Evolutionary conservation across 2,113 vertebrate genomes (phyloP), one percentile per base, ranked within the genome.

Genomic region (Bettongia penicillata): DNA sequence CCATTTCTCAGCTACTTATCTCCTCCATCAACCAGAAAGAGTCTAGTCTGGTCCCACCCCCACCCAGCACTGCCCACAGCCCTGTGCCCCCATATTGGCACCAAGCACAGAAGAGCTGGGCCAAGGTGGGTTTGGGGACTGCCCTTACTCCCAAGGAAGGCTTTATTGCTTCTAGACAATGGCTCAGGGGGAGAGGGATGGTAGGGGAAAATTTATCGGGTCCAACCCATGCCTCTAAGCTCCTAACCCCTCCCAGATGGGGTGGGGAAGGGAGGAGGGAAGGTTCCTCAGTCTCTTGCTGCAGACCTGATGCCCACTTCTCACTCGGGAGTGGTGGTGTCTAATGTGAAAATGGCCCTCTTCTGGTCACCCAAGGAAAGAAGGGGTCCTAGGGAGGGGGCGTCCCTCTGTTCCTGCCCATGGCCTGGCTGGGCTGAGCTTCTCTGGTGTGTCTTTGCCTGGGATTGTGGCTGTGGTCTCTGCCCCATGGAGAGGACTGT

Each of bases 81-180:
- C 68, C 68, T 43, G 68, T 84, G 47, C 91, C 37, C 25, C 53
- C 12, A 14, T 19, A 3, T 48, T 55, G 53, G 55, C 52, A 47
- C 51, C 91, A 53, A 55, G 43, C 68, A 84, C 68, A 43, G n/a
- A 77, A 31, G 16, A 10, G 9, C 55, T n/a, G 31, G 57, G 48
- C 26, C 19, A 14, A n/a, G 48, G 26, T 31, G 47, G 91, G 25
- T 9, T 28, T 47, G 47, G 26, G 43, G 49, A 19, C 55, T 31
- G 47, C 53, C 3, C 57, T 49, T 26, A 94, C 96, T 95, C 96
- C 96, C 96, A 37, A 50, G 25, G 51, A 94, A 53, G 96, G 95
- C 97, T 97, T 98, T 98, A 97, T 98, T 98, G 97, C 97, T 98
- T 97, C 95, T 91, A 95, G 91, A 96, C 55, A 51, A 89, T 92